Evolutionary conservation across 1,140 invertebrate genomes (phyloP).

Genomic region (Drosophila kikkawai): DNA sequence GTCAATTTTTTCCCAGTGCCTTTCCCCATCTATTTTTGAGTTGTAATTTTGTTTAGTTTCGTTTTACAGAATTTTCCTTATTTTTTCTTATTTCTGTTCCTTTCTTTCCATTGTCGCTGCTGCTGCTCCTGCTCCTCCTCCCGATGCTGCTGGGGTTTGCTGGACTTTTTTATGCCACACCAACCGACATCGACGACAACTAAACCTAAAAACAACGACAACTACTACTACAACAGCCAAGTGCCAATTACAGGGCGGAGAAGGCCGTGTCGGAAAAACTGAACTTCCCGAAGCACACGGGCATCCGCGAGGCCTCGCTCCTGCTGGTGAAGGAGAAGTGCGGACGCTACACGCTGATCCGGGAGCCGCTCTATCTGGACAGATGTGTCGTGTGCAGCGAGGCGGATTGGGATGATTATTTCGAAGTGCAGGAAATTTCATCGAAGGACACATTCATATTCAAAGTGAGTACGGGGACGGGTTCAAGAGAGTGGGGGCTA

Average conservation of each 20-base stretch:
- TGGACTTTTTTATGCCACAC: constrained; percentile 32
- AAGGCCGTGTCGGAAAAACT: constrained; percentile 84
- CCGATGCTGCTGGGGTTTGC: background rate
- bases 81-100: constrained; percentile 47
- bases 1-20: background rate
- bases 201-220: constrained; percentile 39
- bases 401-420: constrained; percentile 95
- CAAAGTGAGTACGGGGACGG: constrained; percentile 89
- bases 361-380: constrained; percentile 95
- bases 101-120: constrained; percentile 41
- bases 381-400: constrained; percentile 95
- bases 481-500: background rate
- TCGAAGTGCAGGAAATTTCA: constrained; percentile 97
- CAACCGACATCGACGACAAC: constrained; percentile 46
- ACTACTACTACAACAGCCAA: constrained; percentile 85
- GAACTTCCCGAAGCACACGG: constrained; percentile 87
- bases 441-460: constrained; percentile 97
- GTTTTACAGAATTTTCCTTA: constrained; percentile 72
- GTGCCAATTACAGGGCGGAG: constrained; percentile 86
- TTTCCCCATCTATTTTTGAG: constrained; percentile 38
- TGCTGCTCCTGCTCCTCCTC: background rate
- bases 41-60: constrained; percentile 80
- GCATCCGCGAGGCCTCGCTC: constrained; percentile 94
- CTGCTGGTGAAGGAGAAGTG: constrained; percentile 96
- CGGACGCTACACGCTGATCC: constrained; percentile 92